phyloP scores from a whole-genome alignment of 2,888 invertebrate genomes.

The Volucella inflata region DNA sequence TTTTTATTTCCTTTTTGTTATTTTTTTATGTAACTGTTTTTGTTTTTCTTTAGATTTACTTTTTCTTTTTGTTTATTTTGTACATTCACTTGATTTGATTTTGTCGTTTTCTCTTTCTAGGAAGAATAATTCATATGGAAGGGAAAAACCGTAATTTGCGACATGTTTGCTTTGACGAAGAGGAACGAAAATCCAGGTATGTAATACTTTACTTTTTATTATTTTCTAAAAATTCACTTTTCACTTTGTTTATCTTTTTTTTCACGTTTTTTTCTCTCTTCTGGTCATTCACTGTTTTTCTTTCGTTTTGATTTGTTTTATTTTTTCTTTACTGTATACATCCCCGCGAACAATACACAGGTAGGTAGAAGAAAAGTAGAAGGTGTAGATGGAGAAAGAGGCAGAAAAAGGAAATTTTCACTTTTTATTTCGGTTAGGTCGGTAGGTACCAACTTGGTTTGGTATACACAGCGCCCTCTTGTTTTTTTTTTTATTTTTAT shows the following conservation, averaged over 20 bases:
- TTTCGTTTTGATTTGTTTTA: conserved; percentile 26
- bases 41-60: not conserved
- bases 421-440: conserved; percentile 44
- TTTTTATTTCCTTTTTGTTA: conserved; percentile 22
- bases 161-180: conserved; percentile 20
- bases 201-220: not conserved
- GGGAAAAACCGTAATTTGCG: not conserved
- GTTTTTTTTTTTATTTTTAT: conserved; percentile 29
- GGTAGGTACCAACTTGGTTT: not conserved
- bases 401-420: conserved; percentile 57
- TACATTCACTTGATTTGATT: not conserved
- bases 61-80: conserved; percentile 23
- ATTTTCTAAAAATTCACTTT: not conserved
- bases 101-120: not conserved
- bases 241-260: conserved; percentile 37
- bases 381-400: conserved; percentile 12
- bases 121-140: conserved; percentile 16
- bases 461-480: conserved; percentile 69
- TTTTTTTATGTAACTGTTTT: conserved; percentile 43
- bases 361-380: conserved; percentile 15
- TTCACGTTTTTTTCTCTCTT: conserved; percentile 26
- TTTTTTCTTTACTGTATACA: conserved; percentile 42
- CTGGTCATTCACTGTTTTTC: conserved; percentile 61
- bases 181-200: not conserved
- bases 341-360: conserved; percentile 21